Evolutionary conservation across 2,888 invertebrate genomes (phyloP), one percentile per base, ranked within the genome.

Genomic region (Apodemia mormo): DNA sequence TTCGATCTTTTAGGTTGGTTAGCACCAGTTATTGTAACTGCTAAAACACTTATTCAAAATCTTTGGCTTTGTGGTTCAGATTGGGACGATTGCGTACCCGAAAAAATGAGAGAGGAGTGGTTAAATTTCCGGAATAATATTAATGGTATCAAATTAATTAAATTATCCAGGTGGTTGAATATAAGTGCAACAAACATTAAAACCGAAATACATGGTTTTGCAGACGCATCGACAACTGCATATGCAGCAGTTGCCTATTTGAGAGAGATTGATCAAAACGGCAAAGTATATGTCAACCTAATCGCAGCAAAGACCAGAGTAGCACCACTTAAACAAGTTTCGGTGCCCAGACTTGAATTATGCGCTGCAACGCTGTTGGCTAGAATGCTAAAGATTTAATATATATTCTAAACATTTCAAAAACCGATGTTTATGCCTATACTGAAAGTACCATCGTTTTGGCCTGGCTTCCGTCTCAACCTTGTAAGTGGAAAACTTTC

Each of bases 401-500:
- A 10, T 66, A 73, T 64, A 73, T 71, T 1, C 67, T 72, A 61
- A 69, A 66, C 54, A 72, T 74, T 43, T 68, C 73, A 12, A 65
- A 65, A 61, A 14, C 64, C 1, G 33, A 75, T 12, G 61, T 75
- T 10, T 73, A 67, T 52, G 72, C 72, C 4, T 71, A 68, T 70
- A 72, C 72, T 4, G 72, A 70, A 68, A 67, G 70, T 5, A 69
- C 69, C 9, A 70, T 69, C 30, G 70, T 69, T n/a, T n/a, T 69
- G 4, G 45, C 73, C 4, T 79, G 75, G 77, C 68, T 77, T 8
- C 37, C 33, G 2, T 75, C 76, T 52, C 72, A 77, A 7, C 77
- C 76, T 10, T 33, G 8, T 54, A 73, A 69, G 40, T 79, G 77
- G 77, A 75, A 78, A n/a, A 69, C 72, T 43, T 78, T 77, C 29